phyloP scores from a whole-genome alignment of 2,797 vertebrate genomes.

The Amazona ochrocephala region DNA sequence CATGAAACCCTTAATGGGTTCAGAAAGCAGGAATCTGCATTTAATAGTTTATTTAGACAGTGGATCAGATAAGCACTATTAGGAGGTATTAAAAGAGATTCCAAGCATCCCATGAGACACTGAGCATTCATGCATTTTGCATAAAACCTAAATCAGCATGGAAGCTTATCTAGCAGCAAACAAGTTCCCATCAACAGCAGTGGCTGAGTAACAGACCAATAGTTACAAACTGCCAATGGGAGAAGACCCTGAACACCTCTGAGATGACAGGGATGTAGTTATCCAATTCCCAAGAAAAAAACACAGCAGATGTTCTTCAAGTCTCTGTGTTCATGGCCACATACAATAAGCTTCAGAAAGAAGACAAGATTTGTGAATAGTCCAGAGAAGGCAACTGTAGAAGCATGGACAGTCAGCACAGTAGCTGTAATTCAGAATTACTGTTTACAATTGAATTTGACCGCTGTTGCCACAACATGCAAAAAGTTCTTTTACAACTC shows the following conservation, averaged over 20 bases:
- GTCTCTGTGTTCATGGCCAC: background rate
- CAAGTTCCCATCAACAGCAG: slow-evolving; percentile 3
- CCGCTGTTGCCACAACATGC: background rate
- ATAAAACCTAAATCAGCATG: slow-evolving; percentile 21
- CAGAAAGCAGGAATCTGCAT: slow-evolving; percentile 13
- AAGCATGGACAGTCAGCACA: background rate
- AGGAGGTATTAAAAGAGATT: slow-evolving; percentile 32
- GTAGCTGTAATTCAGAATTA: background rate
- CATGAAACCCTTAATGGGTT: background rate
- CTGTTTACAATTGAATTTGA: background rate
- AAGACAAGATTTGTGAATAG: background rate
- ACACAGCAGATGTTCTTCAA: background rate
- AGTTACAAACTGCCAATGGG: background rate
- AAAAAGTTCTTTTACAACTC: background rate
- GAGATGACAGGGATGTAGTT: background rate
- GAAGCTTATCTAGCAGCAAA: background rate
- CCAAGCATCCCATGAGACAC: slow-evolving; percentile 14
- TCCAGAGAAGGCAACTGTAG: background rate
- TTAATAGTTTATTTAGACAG: slow-evolving; percentile 48
- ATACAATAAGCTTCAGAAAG: background rate
- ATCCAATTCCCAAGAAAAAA: background rate
- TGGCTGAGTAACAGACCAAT: background rate
- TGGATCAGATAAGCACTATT: slow-evolving; percentile 28
- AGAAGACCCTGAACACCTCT: background rate
- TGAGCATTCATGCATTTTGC: slow-evolving; percentile 14